Percentiles rank a stretch among this genome's conserved stretches.
Conservation (phyloP, 2,888 invertebrate species). For the Polydrusus pterygomalis region DNA sequence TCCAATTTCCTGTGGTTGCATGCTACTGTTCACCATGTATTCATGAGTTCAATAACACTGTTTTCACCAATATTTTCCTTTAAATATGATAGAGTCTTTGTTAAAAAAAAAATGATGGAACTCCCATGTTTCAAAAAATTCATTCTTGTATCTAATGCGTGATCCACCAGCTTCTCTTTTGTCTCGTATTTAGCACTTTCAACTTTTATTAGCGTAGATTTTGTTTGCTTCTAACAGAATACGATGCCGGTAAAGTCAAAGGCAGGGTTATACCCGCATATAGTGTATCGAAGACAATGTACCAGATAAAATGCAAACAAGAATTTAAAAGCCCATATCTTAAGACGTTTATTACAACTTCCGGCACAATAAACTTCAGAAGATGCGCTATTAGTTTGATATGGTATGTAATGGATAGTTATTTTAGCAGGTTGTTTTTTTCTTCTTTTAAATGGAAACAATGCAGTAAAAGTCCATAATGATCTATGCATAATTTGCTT, state of each 20-base stretch:
- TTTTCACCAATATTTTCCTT: too few species aligned
- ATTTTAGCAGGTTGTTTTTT: background rate
- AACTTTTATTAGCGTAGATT: slow-evolving; percentile 21
- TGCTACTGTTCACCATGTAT: too few species aligned
- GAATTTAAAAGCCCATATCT: slow-evolving; percentile 21
- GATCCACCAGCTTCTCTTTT: too few species aligned
- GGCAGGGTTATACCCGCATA: slow-evolving; percentile 26
- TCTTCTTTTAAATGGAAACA: background rate
- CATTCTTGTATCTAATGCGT: too few species aligned
- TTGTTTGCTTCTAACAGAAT: slow-evolving; percentile 8
- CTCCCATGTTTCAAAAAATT: too few species aligned
- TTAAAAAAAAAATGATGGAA: too few species aligned
- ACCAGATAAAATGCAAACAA: slow-evolving; percentile 38
- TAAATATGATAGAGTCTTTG: too few species aligned
- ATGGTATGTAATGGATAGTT: background rate
- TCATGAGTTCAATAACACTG: too few species aligned
- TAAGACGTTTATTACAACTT: slow-evolving; percentile 10
- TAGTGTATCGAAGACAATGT: slow-evolving; percentile 32
- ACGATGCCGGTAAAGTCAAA: slow-evolving; percentile 16
- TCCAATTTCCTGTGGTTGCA: too few species aligned
- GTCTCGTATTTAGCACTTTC: slow-evolving; percentile 9
- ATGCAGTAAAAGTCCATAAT: background rate
- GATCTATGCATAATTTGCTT: too few species aligned
- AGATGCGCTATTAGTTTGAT: background rate
- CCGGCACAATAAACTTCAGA: slow-evolving; percentile 24